phyloP scores from a whole-genome alignment of 2,113 vertebrate genomes.

The Ondatra zibethicus region DNA sequence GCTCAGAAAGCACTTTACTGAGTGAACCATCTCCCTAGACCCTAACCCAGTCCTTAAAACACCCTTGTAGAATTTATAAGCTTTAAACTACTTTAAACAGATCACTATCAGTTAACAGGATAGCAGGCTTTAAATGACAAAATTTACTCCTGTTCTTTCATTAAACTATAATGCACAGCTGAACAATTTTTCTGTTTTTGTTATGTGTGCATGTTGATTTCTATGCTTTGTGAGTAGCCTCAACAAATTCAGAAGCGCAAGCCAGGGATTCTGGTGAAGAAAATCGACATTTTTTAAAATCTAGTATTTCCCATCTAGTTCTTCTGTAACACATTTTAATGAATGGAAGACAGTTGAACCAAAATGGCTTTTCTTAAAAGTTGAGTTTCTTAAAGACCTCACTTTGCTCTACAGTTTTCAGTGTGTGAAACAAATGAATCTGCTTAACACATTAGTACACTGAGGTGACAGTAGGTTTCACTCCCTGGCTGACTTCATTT shows the following conservation, averaged over 20 bases:
- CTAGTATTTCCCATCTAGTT: background rate
- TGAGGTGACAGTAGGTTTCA: slow-evolving; percentile 37
- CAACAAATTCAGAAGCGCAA: slow-evolving; percentile 49
- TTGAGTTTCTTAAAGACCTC: slow-evolving; percentile 47
- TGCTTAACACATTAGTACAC: slow-evolving; percentile 63
- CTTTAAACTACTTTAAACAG: background rate
- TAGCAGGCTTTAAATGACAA: background rate
- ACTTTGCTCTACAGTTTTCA: slow-evolving; percentile 62
- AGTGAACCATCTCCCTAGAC: background rate
- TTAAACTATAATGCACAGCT: background rate
- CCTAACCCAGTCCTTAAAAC: background rate
- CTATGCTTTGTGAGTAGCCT: slow-evolving; percentile 24
- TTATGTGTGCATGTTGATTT: slow-evolving; percentile 41
- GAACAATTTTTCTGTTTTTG: background rate
- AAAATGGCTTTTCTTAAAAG: slow-evolving; percentile 55
- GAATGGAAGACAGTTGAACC: slow-evolving; percentile 5
- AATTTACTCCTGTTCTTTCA: background rate
- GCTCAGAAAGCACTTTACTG: background rate
- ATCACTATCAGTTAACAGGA: slow-evolving; percentile 8
- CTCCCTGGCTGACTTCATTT: slow-evolving; percentile 8
- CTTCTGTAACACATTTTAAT: slow-evolving; percentile 33
- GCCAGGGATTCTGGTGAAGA: background rate
- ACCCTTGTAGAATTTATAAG: background rate
- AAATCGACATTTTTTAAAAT: background rate
- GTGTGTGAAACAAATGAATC: slow-evolving; percentile 61